Base-by-base conservation (phyloP, 2,888 invertebrate genomes). In the Rosalia funebris region DNA sequence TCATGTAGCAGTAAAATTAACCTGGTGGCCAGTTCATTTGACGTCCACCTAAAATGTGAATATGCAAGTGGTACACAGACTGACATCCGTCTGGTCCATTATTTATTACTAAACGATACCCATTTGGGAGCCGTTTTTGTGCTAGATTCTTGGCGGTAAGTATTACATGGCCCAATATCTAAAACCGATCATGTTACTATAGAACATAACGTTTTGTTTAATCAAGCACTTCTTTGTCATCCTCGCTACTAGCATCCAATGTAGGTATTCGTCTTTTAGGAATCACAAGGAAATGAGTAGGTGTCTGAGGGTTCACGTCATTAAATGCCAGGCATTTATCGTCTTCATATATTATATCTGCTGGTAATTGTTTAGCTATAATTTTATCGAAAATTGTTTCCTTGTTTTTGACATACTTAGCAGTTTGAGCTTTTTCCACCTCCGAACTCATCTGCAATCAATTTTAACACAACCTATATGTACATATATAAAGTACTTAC, bases 271-370 rank as follows among this genome's bases (percentile, higher is more conserved):
- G 83, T 68, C 87, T 85, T 77, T 91, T 92, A 0, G 94, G 94
- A 65, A 95, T 91, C 2, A 95, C 91, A 3, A 95, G 83, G 76
- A 94, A 93, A 80, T 95, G 95, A 0, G 88, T 86, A 0, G 94
- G 94, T 0, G 93, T 94, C 77, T 93, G 92, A 0, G 93, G 92
- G 34, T 85, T 82, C 1, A 92, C 82, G 79, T 95, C 94, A 71
- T 91, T 89, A 79, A 95, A 93, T 0, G 92, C 94, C 46, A 95
- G 79, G 76, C 91, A 91, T 75, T 87, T 78, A 0, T 93, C 90
- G 82, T 94, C 93, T 78, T 94, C 93, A 77, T 89, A 91, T 66
- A 94, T 87, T 46, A 94, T 89, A 72, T 92, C 90, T 0, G 93
- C 91, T 60, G 91, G 90, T 53, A 94, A 89, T 79, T 91, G 87